Percentiles rank a stretch among this genome's conserved stretches.
These are phyloP conservation scores for Peromyscus melanophrys DNA, from an alignment of 2,797 vertebrate genomes.

Conservation along the genomic window DNA sequence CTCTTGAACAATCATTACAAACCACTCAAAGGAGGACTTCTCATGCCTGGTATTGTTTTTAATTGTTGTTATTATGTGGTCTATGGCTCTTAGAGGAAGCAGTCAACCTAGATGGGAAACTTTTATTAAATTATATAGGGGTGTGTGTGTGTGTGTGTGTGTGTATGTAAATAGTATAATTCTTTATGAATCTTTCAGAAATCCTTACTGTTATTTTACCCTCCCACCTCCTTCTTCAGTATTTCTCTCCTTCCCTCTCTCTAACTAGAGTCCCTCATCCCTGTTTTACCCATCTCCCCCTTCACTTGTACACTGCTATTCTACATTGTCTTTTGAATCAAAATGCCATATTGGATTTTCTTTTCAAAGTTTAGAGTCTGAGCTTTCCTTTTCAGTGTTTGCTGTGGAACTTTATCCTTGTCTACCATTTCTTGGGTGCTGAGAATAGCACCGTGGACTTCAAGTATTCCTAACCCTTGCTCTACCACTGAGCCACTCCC, in stretches of 20 bases:
- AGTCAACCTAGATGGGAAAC: background rate
- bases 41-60: background rate
- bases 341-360: background rate
- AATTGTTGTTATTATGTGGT: background rate
- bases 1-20: background rate
- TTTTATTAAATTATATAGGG: background rate
- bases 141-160: background rate
- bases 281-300: background rate
- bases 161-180: background rate
- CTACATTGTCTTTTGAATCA: background rate
- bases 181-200: background rate
- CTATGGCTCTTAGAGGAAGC: background rate
- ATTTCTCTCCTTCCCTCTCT: background rate
- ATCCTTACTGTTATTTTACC: background rate
- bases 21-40: background rate
- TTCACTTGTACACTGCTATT: background rate
- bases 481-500: background rate
- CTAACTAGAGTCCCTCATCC: background rate
- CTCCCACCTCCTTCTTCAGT: background rate
- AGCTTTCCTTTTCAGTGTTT: conserved; percentile 17
- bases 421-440: background rate
- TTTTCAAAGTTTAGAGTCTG: background rate
- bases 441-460: background rate
- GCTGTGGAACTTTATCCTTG: background rate
- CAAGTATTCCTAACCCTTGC: background rate